Evolutionary conservation across 2,888 invertebrate genomes (phyloP).

Genomic region (Pomacea canaliculata): DNA sequence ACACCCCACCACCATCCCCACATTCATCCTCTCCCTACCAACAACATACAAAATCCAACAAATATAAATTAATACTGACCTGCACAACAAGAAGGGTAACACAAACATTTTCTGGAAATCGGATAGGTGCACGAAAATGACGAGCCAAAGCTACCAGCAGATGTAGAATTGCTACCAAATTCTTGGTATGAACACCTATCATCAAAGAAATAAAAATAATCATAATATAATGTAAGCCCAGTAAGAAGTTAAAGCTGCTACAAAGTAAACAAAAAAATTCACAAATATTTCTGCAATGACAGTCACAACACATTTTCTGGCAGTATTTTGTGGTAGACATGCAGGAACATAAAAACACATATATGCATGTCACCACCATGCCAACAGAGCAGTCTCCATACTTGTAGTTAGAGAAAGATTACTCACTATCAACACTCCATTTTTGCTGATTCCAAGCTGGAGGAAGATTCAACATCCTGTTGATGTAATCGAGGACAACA

Average conservation of each 20-base stretch:
- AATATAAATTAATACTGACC: conserved; percentile 54
- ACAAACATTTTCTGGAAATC: conserved; percentile 95
- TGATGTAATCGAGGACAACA: conserved; percentile 89
- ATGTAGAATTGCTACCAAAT: conserved; percentile 95
- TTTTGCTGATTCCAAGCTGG: conserved; percentile 81
- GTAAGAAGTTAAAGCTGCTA: too few species aligned
- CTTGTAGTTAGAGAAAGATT: too few species aligned
- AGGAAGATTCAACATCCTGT: conserved; percentile 77
- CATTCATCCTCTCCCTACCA: too few species aligned
- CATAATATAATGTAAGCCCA: too few species aligned
- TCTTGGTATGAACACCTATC: conserved; percentile 87
- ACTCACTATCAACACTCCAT: conserved; percentile 89
- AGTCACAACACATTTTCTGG: too few species aligned
- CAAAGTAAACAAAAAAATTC: too few species aligned
- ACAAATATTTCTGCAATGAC: too few species aligned
- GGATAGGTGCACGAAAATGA: conserved; percentile 94
- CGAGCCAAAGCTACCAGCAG: conserved; percentile 90
- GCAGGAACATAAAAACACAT: too few species aligned
- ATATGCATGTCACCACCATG: too few species aligned
- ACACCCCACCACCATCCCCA: background rate
- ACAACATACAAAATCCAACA: too few species aligned
- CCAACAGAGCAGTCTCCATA: too few species aligned
- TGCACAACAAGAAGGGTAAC: conserved; percentile 93
- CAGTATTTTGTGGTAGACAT: too few species aligned
- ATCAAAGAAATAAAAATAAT: background rate